These are phyloP conservation scores for Lepidocolaptes lacrymiger DNA, from an alignment of 2,797 vertebrate genomes.

Conservation along the genomic window DNA sequence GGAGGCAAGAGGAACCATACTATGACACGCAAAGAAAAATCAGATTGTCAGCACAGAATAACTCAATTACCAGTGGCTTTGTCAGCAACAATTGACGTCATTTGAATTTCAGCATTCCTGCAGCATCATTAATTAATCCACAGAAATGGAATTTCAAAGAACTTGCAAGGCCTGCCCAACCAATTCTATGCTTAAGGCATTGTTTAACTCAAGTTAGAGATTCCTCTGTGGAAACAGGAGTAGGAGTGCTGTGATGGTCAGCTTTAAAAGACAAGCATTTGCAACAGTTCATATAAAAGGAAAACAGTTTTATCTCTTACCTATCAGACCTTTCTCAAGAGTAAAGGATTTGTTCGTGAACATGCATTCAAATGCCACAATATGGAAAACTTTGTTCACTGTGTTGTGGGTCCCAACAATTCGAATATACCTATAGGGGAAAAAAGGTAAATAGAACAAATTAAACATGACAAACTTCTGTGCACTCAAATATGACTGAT, in stretches of 20 bases:
- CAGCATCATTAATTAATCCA: background rate
- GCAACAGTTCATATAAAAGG: background rate
- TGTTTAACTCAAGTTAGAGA: background rate
- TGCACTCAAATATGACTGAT: background rate
- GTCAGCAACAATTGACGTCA: background rate
- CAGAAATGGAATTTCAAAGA: background rate
- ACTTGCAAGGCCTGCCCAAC: background rate
- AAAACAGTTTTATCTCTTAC: slow-evolving; percentile 77
- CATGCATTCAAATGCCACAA: slow-evolving; percentile 99
- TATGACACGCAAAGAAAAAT: background rate
- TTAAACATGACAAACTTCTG: background rate
- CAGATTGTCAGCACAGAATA: background rate
- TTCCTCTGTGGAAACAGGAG: background rate
- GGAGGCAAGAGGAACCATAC: background rate
- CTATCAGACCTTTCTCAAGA: slow-evolving; percentile 91
- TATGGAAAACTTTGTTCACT: slow-evolving; percentile 98
- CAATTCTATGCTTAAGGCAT: background rate
- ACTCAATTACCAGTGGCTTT: background rate
- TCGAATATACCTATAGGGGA: slow-evolving; percentile 86
- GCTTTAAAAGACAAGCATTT: background rate
- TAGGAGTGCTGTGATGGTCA: background rate
- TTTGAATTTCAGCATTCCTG: background rate
- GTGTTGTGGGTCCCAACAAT: slow-evolving; percentile 98
- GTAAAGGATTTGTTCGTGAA: slow-evolving; percentile 90
- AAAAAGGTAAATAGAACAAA: background rate